Evolutionary conservation across 1,140 invertebrate species (phyloP).

Genomic region (Agrypnia vestita): DNA sequence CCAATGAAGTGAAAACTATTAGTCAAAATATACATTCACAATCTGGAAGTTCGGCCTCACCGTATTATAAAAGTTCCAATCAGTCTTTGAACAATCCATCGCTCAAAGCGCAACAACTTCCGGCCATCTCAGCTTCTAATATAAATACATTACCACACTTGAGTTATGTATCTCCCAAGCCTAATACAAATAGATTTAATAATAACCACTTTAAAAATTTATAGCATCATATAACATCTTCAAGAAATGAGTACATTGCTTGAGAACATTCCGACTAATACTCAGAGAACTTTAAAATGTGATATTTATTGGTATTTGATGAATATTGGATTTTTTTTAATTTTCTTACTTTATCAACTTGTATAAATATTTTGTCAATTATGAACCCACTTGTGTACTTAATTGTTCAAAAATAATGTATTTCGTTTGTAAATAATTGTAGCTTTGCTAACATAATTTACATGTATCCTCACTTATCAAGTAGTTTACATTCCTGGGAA

Average conservation of each 20-base stretch:
- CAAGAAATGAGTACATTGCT: constrained; percentile 53
- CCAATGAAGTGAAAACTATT: constrained; percentile 57
- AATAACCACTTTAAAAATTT: constrained; percentile 60
- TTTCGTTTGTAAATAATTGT: no score
- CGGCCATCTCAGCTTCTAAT: neutral
- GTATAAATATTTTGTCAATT: constrained; percentile 14
- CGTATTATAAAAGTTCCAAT: constrained; percentile 29
- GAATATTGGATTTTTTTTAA: neutral
- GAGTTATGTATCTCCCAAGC: constrained; percentile 49
- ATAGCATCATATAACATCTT: constrained; percentile 51
- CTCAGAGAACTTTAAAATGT: constrained; percentile 21
- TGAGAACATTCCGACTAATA: constrained; percentile 39
- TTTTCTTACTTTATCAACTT: neutral
- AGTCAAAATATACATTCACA: constrained; percentile 60
- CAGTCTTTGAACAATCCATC: neutral
- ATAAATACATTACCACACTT: constrained; percentile 46
- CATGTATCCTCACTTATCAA: no score
- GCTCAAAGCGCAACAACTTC: neutral
- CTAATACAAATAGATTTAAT: constrained; percentile 47
- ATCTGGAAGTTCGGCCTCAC: constrained; percentile 17
- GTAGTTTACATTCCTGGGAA: no score
- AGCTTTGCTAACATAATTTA: no score
- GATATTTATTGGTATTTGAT: constrained; percentile 42
- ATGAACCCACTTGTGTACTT: neutral
- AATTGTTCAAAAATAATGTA: no score